These are phyloP conservation scores for Nomada flava DNA, from an alignment of 2,888 invertebrate genomes.

Conservation along the genomic window DNA sequence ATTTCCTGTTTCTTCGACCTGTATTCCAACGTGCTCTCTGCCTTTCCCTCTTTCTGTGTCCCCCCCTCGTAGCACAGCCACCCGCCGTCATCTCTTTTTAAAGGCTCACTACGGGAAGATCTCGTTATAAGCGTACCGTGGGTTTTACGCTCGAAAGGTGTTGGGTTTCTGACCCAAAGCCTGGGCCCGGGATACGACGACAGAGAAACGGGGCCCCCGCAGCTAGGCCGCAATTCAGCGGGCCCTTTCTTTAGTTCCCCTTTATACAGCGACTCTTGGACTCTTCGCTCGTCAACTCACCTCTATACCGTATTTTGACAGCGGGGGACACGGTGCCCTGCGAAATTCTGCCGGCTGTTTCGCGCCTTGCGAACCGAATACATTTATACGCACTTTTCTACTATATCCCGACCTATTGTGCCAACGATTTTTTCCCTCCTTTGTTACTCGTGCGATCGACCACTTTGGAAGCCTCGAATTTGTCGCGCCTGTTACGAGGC, in stretches of 20 bases:
- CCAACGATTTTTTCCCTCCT: slow-evolving; percentile 10
- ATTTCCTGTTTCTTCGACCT: slow-evolving; percentile 73
- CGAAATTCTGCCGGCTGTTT: slow-evolving; percentile 79
- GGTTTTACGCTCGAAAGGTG: slow-evolving; percentile 75
- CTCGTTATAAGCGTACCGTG: slow-evolving; percentile 77
- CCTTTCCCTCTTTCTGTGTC: slow-evolving; percentile 59
- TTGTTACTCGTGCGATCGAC: slow-evolving; percentile 16
- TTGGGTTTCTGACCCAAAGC: slow-evolving; percentile 81
- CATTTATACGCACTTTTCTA: slow-evolving; percentile 43
- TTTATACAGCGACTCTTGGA: slow-evolving; percentile 62
- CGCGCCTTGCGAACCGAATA: slow-evolving; percentile 59
- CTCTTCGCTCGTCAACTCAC: slow-evolving; percentile 70
- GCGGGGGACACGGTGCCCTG: slow-evolving; percentile 80
- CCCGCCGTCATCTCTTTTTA: slow-evolving; percentile 68
- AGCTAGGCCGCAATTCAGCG: slow-evolving; percentile 57
- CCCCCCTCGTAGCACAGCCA: slow-evolving; percentile 32
- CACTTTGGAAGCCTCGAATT: slow-evolving; percentile 10
- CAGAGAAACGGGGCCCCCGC: slow-evolving; percentile 33
- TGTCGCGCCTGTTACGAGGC: not conserved
- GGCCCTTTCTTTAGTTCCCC: slow-evolving; percentile 35
- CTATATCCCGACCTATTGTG: slow-evolving; percentile 37
- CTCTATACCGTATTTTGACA: slow-evolving; percentile 83
- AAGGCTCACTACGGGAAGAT: slow-evolving; percentile 75
- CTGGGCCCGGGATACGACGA: slow-evolving; percentile 33
- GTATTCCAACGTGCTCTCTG: slow-evolving; percentile 51